These are phyloP conservation scores for Petrocephalus sullivani DNA, from an alignment of 2,797 vertebrate species.

Conservation along the genomic window DNA sequence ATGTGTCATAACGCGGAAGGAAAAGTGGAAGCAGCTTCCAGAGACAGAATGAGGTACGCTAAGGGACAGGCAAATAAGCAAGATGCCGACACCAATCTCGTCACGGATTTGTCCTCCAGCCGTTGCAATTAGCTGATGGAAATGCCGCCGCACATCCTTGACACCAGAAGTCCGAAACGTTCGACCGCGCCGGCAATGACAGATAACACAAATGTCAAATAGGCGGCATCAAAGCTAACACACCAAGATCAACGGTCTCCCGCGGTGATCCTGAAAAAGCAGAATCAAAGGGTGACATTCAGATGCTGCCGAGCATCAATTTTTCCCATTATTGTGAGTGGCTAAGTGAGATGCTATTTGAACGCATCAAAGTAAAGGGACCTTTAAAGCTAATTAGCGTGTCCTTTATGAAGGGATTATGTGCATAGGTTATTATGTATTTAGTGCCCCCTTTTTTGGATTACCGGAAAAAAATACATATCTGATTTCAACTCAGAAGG, in stretches of 20 bases:
- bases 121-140: neutral
- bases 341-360: conserved; percentile 31
- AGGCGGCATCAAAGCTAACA: conserved; percentile 47
- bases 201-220: conserved; percentile 51
- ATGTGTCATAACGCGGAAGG: neutral
- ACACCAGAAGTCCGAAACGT: conserved; percentile 22
- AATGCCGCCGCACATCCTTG: neutral
- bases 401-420: conserved; percentile 61
- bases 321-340: conserved; percentile 42
- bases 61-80: neutral
- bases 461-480: neutral
- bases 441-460: conserved; percentile 32
- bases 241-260: conserved; percentile 40
- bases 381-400: conserved; percentile 66
- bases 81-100: neutral
- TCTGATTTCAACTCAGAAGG: neutral
- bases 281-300: conserved; percentile 50
- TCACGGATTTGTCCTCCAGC: neutral
- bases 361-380: conserved; percentile 59
- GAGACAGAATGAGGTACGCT: neutral
- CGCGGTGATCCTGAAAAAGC: conserved; percentile 41
- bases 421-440: conserved; percentile 44
- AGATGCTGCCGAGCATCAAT: conserved; percentile 37
- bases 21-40: neutral
- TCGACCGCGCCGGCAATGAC: conserved; percentile 46